Conservation (phyloP, 2,113 vertebrate genomes). For the Tympanuchus pallidicinctus region DNA sequence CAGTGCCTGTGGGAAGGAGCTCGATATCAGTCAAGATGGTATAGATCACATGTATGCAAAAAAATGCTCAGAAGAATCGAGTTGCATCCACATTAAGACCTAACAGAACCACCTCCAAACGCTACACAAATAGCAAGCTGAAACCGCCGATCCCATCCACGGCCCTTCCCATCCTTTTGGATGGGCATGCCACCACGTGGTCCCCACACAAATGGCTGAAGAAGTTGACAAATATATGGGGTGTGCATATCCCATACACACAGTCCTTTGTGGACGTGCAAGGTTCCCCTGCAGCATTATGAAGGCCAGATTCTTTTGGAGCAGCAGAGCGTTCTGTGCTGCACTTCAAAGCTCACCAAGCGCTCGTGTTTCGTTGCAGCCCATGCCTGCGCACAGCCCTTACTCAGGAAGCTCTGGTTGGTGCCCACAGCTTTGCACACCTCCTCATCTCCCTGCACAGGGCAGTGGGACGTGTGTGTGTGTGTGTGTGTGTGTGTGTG, state of each 20-base stretch:
- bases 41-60: neutral
- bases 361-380: neutral
- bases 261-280: neutral
- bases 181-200: neutral
- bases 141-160: conserved; percentile 12
- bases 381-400: fast-evolving
- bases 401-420: fast-evolving
- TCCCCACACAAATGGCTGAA: neutral
- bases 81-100: neutral
- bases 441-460: neutral
- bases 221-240: neutral
- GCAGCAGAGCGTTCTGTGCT: neutral
- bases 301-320: neutral
- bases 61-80: neutral
- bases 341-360: neutral
- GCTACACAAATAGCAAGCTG: neutral
- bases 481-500: no score
- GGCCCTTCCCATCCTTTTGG: conserved; percentile 2
- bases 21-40: neutral
- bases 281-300: neutral
- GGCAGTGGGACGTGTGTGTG: neutral
- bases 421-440: fast-evolving
- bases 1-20: neutral
- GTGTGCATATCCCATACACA: neutral
- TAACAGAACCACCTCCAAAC: neutral